phyloP scores from a whole-genome alignment of 2,113 vertebrate species.

The Asarcornis scutulata region DNA sequence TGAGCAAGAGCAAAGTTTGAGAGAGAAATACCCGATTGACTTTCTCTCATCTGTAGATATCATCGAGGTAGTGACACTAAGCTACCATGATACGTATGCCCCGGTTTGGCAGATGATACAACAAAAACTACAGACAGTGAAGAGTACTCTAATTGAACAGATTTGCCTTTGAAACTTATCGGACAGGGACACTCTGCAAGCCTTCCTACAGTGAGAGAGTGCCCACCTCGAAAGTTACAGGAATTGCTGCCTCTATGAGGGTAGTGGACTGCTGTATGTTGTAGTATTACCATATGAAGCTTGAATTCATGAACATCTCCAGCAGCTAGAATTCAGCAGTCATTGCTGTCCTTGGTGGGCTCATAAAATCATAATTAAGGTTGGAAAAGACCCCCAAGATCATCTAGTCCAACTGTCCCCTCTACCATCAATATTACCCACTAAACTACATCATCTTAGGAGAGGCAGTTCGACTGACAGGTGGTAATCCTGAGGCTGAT shows the following conservation, averaged over 20 bases:
- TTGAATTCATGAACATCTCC: fast-evolving
- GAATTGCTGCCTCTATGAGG: not conserved
- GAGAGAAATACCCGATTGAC: not conserved
- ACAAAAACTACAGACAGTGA: not conserved
- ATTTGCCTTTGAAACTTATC: not conserved
- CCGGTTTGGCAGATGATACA: not conserved
- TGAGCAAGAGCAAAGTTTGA: not conserved
- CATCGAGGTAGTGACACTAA: not conserved
- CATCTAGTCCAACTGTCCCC: too few relatives aligned
- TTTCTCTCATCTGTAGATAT: not conserved
- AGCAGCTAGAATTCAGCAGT: not conserved
- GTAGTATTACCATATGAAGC: not conserved
- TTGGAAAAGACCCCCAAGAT: too few relatives aligned
- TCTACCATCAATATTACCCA: too few relatives aligned
- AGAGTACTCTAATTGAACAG: not conserved
- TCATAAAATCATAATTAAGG: not conserved
- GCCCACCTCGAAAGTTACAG: not conserved
- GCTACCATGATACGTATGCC: fast-evolving
- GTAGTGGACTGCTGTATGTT: not conserved
- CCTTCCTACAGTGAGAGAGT: not conserved
- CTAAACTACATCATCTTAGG: not conserved
- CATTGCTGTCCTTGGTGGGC: not conserved
- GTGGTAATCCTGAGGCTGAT: not conserved
- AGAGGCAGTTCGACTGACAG: not conserved
- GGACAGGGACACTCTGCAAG: fast-evolving